Evolutionary conservation across 2,113 vertebrate genomes (phyloP).

Genomic region (Crotalus tigris): DNA sequence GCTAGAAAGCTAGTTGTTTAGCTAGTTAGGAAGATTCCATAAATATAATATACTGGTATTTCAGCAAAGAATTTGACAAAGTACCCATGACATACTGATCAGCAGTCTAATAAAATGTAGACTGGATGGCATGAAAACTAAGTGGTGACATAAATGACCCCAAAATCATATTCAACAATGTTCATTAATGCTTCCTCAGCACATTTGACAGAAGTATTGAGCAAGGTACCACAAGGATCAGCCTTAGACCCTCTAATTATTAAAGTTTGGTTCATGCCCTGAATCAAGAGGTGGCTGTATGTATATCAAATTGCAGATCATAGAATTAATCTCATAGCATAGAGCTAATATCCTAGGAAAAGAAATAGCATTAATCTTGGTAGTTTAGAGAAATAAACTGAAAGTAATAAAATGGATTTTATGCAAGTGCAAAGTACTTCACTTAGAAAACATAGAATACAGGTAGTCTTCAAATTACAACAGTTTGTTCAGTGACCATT

Average conservation of each 20-base stretch:
- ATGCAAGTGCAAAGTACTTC: neutral
- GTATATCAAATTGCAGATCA: neutral
- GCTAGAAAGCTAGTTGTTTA: neutral
- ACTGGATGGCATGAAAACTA: neutral
- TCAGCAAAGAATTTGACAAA: neutral
- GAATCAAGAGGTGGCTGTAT: neutral
- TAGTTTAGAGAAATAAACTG: neutral
- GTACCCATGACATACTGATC: neutral
- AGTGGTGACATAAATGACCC: neutral
- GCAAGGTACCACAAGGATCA: neutral
- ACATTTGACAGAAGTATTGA: neutral
- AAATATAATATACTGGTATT: neutral
- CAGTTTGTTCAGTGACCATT: too few species aligned
- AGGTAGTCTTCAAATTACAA: too few species aligned
- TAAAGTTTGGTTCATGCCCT: neutral
- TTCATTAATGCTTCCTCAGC: neutral
- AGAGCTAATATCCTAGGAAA: neutral
- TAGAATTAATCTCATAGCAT: neutral
- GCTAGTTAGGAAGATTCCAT: too few species aligned
- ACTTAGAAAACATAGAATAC: neutral
- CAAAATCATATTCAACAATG: neutral
- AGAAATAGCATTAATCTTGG: neutral
- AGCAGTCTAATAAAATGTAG: neutral
- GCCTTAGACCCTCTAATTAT: neutral
- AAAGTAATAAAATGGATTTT: neutral